These are phyloP conservation scores for Mus minutoides DNA, from an alignment of 2,797 vertebrate species.

Conservation along the genomic window DNA sequence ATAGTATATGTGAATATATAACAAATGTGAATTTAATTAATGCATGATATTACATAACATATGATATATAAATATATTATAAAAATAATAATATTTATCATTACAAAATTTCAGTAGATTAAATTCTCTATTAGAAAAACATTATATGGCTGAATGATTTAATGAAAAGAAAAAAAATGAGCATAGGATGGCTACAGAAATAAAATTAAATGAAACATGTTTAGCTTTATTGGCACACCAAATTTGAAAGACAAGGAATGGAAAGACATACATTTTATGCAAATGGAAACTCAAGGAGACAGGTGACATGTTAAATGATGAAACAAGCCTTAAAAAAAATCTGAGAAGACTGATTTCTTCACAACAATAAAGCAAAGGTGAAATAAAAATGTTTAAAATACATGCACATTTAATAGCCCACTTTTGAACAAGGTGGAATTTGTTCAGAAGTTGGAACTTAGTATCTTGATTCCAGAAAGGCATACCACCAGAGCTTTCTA, in stretches of 20 bases:
- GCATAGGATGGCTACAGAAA: background rate
- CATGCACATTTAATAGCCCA: background rate
- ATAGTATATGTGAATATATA: too few relatives aligned
- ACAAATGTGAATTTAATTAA: too few relatives aligned
- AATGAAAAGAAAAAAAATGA: background rate
- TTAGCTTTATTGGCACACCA: background rate
- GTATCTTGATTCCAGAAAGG: background rate
- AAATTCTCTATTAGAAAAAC: background rate
- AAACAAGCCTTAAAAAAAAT: background rate
- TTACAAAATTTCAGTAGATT: background rate
- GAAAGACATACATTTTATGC: background rate
- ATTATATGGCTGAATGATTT: background rate
- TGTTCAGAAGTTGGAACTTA: background rate
- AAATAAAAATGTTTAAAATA: background rate
- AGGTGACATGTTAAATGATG: background rate
- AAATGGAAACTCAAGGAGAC: background rate
- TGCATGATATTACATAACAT: too few relatives aligned
- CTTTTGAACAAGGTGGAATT: background rate
- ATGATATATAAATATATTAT: too few relatives aligned
- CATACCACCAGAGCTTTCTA: background rate
- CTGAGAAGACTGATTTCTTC: background rate
- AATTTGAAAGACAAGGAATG: background rate
- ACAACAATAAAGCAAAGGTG: background rate
- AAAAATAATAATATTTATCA: too few relatives aligned
- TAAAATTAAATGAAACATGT: background rate